A percentile compares a stretch with the other conserved stretches of the same genome.
These are phyloP conservation scores for Vimba vimba DNA, from an alignment of 2,113 vertebrate species.

Conservation along the genomic window DNA sequence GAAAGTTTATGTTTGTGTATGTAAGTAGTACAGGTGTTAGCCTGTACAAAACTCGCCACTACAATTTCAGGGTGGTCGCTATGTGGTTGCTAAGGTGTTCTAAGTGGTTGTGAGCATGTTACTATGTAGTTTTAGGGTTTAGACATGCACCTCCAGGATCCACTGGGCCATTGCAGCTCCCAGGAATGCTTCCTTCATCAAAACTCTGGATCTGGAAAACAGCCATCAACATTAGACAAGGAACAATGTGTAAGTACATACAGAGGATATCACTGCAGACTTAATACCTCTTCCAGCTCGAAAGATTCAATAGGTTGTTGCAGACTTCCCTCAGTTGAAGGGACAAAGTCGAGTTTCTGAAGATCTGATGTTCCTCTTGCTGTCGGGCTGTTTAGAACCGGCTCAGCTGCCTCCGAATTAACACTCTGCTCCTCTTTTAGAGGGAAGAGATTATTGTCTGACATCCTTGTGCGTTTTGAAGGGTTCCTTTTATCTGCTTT, in stretches of 20 bases:
- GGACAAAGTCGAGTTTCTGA: conserved; percentile 1
- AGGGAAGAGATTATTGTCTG: conserved; percentile 60
- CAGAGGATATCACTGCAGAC: not conserved
- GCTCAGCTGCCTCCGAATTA: conserved; percentile 23
- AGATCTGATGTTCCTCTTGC: conserved; percentile 38
- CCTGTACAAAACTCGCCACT: not conserved
- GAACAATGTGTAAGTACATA: not conserved
- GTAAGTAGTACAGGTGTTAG: not conserved
- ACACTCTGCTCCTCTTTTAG: conserved; percentile 63
- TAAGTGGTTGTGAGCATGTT: not conserved
- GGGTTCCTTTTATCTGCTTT: conserved; percentile 39
- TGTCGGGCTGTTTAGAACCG: not conserved
- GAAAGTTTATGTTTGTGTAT: too few species aligned
- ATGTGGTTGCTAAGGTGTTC: too few species aligned
- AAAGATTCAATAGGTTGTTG: conserved; percentile 60
- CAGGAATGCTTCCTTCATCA: conserved; percentile 62
- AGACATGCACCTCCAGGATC: conserved; percentile 58
- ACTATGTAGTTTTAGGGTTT: not conserved
- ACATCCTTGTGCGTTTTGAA: conserved; percentile 50
- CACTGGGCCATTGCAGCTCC: conserved; percentile 47
- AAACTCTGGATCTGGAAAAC: conserved; percentile 69
- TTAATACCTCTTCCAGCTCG: conserved; percentile 68
- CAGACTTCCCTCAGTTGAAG: conserved; percentile 49
- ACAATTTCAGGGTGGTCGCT: not conserved
- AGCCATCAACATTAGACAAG: conserved; percentile 9